Evolutionary conservation across 1,140 invertebrate genomes (phyloP), one percentile per base, ranked within the genome.

Genomic region (Alviniconcha marisindica): DNA sequence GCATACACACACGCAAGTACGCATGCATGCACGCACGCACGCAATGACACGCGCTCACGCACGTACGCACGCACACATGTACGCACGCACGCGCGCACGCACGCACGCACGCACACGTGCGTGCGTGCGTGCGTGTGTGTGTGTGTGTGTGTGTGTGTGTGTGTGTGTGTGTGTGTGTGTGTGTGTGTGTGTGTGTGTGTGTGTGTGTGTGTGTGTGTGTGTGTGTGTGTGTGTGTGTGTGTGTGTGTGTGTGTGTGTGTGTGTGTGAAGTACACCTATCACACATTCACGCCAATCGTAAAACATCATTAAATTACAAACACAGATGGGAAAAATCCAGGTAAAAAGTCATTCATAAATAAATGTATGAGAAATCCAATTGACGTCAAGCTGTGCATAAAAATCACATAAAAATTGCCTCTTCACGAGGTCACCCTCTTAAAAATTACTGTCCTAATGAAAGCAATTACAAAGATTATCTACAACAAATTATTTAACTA

Each of bases 241-340:
- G 60, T 63, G 60, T 63, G 24, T 63, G 60, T 63, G 60, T 63
- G 60, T 63, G 60, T 63, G 24, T 63, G 60, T 63, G 60, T 63
- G 60, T 63, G 60, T 63, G 60, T 63, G 10, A 48, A 4, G 60
- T 63, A 24, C n/a, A n/a, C n/a, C n/a, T n/a, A n/a, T n/a, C n/a
- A n/a, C n/a, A n/a, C n/a, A n/a, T n/a, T n/a, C n/a, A n/a, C n/a
- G n/a, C n/a, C n/a, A n/a, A n/a, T n/a, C n/a, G n/a, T n/a, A n/a
- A n/a, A n/a, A n/a, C n/a, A n/a, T n/a, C n/a, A n/a, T n/a, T n/a
- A n/a, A n/a, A n/a, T n/a, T n/a, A n/a, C n/a, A n/a, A n/a, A n/a
- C n/a, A n/a, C n/a, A n/a, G n/a, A n/a, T n/a, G n/a, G n/a, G n/a
- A n/a, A n/a, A n/a, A n/a, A n/a, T n/a, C n/a, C n/a, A n/a, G n/a